Evolutionary conservation across 2,888 invertebrate species (phyloP).

Genomic region (Torymus texanus): DNA sequence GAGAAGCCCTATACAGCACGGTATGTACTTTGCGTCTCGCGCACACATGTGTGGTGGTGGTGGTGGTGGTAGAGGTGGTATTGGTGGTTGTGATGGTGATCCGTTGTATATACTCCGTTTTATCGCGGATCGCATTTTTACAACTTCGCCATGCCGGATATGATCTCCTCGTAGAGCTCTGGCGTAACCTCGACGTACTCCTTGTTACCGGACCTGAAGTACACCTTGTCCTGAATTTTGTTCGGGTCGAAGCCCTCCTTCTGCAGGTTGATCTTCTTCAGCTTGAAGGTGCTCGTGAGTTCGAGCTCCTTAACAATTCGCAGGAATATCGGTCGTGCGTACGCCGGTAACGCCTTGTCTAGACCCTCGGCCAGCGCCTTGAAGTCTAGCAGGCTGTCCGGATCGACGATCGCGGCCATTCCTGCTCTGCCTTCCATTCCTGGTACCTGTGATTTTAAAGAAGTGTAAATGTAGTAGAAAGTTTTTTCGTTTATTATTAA

Average conservation of each 20-base stretch:
- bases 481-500: neutral
- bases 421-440: slow-evolving; percentile 80
- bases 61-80: no score
- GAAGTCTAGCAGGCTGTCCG: slow-evolving; percentile 74
- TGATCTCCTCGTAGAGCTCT: slow-evolving; percentile 76
- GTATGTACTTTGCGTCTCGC: neutral
- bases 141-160: slow-evolving; percentile 73
- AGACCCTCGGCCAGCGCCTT: slow-evolving; percentile 74
- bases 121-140: slow-evolving; percentile 53
- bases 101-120: slow-evolving; percentile 8
- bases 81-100: no score
- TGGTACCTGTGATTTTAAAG: slow-evolving; percentile 69
- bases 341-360: slow-evolving; percentile 77
- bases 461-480: neutral
- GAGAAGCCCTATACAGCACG: slow-evolving; percentile 22
- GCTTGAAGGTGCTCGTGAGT: slow-evolving; percentile 82
- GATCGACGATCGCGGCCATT: slow-evolving; percentile 81
- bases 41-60: neutral
- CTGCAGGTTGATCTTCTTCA: slow-evolving; percentile 80
- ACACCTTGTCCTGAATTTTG: slow-evolving; percentile 77
- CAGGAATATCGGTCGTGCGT: slow-evolving; percentile 81
- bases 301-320: slow-evolving; percentile 79
- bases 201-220: slow-evolving; percentile 73
- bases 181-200: slow-evolving; percentile 82
- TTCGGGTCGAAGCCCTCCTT: slow-evolving; percentile 79